Evolutionary conservation across 1,140 invertebrate genomes (phyloP), one percentile per base, ranked within the genome.

Genomic region (Drosophila oshimai): DNA sequence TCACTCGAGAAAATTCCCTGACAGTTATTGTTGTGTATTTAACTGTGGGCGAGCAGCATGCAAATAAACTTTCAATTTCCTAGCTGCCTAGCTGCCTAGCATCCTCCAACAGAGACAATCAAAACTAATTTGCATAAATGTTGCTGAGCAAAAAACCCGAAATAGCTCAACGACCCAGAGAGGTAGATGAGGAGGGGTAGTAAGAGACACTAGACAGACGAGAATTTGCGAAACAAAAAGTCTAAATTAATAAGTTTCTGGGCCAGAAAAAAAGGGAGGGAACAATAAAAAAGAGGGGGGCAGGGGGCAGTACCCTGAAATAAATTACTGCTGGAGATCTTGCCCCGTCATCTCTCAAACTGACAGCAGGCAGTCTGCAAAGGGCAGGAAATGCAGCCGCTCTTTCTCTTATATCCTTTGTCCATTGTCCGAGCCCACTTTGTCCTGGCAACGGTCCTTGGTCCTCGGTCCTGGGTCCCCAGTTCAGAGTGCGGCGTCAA

Each of bases 31-130:
- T 84, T 86, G 74, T 81, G 78, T 77, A 81, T 83, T 81, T 81
- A 81, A 81, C 73, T 81, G 67, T 53, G 68, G 60, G 51, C 78
- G 54, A 67, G 58, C 74, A 71, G 65, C 64, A 89, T 78, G 79
- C 84, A 89, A 89, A 89, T 84, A 89, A 89, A 89, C 84, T 89
- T 89, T 89, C 84, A 89, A 89, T 89, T 89, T 89, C 75, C 75
- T 76, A 36, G 74, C 31, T 22, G 9, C n/a, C 18, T 7, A 3
- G 12, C 20, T 13, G n/a, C 1, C 5, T 9, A 5, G n/a, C n/a
- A 4, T 41, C 9, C 12, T 5, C 34, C 15, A 10, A 24, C 31
- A 22, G 29, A 88, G 78, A 89, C 78, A 89, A 89, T 89, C 84
- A 89, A 89, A 89, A 89, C 67, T 74, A 84, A 89, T 89, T 89